These are phyloP conservation scores for Phyllotreta cruciferae DNA, from an alignment of 2,888 invertebrate species.

Conservation along the genomic window DNA sequence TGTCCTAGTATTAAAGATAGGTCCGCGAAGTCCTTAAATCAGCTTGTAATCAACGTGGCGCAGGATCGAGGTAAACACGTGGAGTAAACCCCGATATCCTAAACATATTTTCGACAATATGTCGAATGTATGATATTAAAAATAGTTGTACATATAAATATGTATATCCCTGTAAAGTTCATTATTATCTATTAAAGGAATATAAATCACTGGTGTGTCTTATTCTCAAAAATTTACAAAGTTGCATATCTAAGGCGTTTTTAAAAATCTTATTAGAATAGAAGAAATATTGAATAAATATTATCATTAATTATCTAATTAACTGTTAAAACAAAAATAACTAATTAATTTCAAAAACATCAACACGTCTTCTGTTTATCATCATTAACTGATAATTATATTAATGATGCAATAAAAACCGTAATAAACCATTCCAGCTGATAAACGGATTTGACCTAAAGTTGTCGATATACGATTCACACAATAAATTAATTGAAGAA, in stretches of 20 bases:
- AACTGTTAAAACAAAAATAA: conserved; percentile 3
- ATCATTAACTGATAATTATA: background rate
- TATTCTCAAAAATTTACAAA: too few species aligned
- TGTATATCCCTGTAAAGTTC: background rate
- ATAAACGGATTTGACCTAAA: conserved; percentile 11
- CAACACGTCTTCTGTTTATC: conserved; percentile 5
- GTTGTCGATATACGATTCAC: background rate
- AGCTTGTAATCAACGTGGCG: conserved; percentile 34
- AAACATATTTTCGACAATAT: background rate
- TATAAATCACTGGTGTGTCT: too few species aligned
- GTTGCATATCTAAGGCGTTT: too few species aligned
- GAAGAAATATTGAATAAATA: too few species aligned
- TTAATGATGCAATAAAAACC: conserved; percentile 10
- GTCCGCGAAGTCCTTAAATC: conserved; percentile 30
- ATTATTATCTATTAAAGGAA: too few species aligned
- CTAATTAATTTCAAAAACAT: background rate
- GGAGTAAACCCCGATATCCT: conserved; percentile 10
- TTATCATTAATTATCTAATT: too few species aligned
- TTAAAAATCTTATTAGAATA: too few species aligned
- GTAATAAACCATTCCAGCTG: background rate
- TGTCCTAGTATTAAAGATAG: conserved; percentile 35
- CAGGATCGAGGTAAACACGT: conserved; percentile 28
- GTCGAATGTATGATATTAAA: too few species aligned
- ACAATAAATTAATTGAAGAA: too few species aligned
- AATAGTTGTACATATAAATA: background rate